Percentiles rank a stretch among this genome's conserved stretches.
Evolutionary conservation across 2,888 invertebrate species (phyloP).

Genomic region (Conus canariensis): DNA sequence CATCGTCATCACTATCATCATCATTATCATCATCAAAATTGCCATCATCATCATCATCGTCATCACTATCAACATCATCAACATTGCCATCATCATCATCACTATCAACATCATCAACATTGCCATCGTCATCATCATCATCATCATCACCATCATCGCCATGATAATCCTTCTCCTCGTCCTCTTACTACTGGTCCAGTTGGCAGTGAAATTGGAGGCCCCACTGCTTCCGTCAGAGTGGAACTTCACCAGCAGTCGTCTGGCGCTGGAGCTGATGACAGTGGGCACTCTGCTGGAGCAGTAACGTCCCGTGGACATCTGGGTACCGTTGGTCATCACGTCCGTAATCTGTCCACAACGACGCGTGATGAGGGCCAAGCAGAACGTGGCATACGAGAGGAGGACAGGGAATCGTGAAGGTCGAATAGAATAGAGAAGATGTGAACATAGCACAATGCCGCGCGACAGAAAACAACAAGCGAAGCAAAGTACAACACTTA

Average conservation of each 20-base stretch:
- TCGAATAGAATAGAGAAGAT: too few relatives aligned
- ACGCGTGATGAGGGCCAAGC: not conserved
- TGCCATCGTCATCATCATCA: not conserved
- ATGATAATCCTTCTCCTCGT: not conserved
- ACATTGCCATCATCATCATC: too few relatives aligned
- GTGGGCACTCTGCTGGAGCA: conserved; percentile 96
- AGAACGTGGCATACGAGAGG: too few relatives aligned
- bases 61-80: too few relatives aligned
- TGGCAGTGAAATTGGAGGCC: conserved; percentile 96
- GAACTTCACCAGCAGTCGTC: conserved; percentile 94
- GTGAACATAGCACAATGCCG: too few relatives aligned
- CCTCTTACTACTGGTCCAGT: conserved; percentile 80
- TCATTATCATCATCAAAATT: not conserved
- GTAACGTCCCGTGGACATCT: conserved; percentile 84
- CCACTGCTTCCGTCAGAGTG: conserved; percentile 96
- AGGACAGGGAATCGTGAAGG: too few relatives aligned
- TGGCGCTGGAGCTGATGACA: conserved; percentile 92
- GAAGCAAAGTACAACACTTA: too few relatives aligned
- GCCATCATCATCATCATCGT: not conserved
- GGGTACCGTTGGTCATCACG: conserved; percentile 58
- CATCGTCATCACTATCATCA: not conserved
- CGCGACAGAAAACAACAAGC: too few relatives aligned
- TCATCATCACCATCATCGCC: not conserved
- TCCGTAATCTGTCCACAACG: conserved; percentile 59
- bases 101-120: not conserved